A percentile compares a stretch with the other conserved stretches of the same genome.
These are phyloP conservation scores for Hylaea fasciaria DNA, from an alignment of 2,888 invertebrate species.

Conservation along the genomic window DNA sequence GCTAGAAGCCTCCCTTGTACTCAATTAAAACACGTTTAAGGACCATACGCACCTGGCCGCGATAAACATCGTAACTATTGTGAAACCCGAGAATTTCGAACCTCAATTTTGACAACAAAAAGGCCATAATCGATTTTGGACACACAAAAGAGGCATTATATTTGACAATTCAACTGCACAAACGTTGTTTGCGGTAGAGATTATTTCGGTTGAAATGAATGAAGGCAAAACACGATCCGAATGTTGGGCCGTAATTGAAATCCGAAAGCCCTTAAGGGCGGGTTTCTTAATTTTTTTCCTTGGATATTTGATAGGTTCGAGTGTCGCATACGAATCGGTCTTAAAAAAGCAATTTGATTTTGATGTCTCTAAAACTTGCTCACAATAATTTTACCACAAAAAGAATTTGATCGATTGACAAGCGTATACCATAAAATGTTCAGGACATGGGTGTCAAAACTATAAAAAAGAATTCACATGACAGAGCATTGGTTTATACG, in stretches of 20 bases:
- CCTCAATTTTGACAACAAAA: constrained; percentile 85
- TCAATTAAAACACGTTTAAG: constrained; percentile 82
- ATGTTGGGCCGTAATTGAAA: constrained; percentile 78
- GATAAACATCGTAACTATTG: constrained; percentile 83
- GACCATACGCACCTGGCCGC: constrained; percentile 72
- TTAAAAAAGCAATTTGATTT: constrained; percentile 30
- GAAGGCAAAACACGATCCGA: constrained; percentile 81
- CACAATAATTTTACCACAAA: neutral
- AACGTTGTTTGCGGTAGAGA: constrained; percentile 83
- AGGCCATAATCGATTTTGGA: constrained; percentile 83
- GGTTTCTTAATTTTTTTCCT: constrained; percentile 65
- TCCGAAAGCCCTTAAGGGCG: constrained; percentile 69
- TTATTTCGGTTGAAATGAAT: constrained; percentile 85
- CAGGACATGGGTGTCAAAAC: constrained; percentile 11
- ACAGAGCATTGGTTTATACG: no score
- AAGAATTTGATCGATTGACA: constrained; percentile 15
- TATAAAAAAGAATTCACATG: constrained; percentile 10
- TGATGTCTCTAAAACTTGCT: constrained; percentile 21
- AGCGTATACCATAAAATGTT: constrained; percentile 13
- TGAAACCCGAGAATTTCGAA: constrained; percentile 80
- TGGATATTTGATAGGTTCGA: constrained; percentile 50
- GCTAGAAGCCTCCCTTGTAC: constrained; percentile 59
- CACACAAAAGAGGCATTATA: constrained; percentile 80
- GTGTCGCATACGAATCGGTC: constrained; percentile 44
- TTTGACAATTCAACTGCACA: constrained; percentile 83